Evolutionary conservation across 2,113 vertebrate species (phyloP).

Genomic region (Isichthys henryi): DNA sequence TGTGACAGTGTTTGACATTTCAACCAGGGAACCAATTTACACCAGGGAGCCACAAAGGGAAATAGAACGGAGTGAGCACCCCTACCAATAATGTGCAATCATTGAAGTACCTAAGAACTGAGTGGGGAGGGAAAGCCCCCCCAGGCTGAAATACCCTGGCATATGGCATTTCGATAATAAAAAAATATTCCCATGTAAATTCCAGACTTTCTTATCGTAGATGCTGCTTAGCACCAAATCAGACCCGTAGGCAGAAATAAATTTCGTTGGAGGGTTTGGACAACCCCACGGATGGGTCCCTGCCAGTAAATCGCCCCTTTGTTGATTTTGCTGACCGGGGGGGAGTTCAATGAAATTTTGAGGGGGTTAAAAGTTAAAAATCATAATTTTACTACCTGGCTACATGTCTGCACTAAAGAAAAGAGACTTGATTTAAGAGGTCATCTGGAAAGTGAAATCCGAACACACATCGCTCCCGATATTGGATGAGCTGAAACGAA

Average conservation of each 20-base stretch:
- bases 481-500: neutral
- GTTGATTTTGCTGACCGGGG: neutral
- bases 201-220: neutral
- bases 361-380: neutral
- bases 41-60: neutral
- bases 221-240: neutral
- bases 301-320: neutral
- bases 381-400: neutral
- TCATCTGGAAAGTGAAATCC: neutral
- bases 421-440: neutral
- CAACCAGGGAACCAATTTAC: neutral
- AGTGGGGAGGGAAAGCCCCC: neutral
- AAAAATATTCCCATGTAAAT: neutral
- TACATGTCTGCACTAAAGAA: neutral
- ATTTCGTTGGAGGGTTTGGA: neutral
- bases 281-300: neutral
- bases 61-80: neutral
- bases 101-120: neutral
- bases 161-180: neutral
- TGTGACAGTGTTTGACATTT: neutral
- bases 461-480: neutral
- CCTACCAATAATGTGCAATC: neutral
- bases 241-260: neutral
- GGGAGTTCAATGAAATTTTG: neutral
- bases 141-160: neutral